Conservation (phyloP, 2,888 invertebrate species). For the Operophtera brumata region DNA sequence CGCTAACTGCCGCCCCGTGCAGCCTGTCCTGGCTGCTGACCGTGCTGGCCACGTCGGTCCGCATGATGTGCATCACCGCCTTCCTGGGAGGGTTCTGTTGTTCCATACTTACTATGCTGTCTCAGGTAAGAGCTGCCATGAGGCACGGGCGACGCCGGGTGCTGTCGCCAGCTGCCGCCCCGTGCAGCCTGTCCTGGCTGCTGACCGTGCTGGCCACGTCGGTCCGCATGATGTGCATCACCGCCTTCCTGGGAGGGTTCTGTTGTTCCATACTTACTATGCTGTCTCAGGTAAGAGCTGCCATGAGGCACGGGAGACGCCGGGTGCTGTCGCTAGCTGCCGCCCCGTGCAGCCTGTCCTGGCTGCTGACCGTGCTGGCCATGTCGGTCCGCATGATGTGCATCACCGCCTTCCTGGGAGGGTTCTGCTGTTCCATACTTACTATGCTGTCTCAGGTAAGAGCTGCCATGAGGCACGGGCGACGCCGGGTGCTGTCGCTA, state of each 20-base stretch:
- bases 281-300: slow-evolving; percentile 86
- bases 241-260: slow-evolving; percentile 91
- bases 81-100: slow-evolving; percentile 92
- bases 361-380: slow-evolving; percentile 90
- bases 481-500: slow-evolving; percentile 84
- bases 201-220: slow-evolving; percentile 89
- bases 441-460: slow-evolving; percentile 88
- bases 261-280: slow-evolving; percentile 89
- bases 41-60: slow-evolving; percentile 87
- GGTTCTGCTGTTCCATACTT: slow-evolving; percentile 89
- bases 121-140: slow-evolving; percentile 87
- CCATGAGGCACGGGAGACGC: slow-evolving; percentile 86
- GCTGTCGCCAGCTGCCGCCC: slow-evolving; percentile 85
- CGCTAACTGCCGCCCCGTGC: slow-evolving; percentile 87
- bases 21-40: slow-evolving; percentile 91
- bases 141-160: slow-evolving; percentile 85
- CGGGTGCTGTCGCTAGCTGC: slow-evolving; percentile 85
- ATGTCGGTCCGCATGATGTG: slow-evolving; percentile 90
- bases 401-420: slow-evolving; percentile 91
- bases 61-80: slow-evolving; percentile 91
- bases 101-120: slow-evolving; percentile 87
- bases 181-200: slow-evolving; percentile 90
- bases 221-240: slow-evolving; percentile 89
- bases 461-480: slow-evolving; percentile 85
- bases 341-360: slow-evolving; percentile 88